Base-by-base conservation (phyloP, 2,888 invertebrate genomes). In the Watsonalla binaria region DNA sequence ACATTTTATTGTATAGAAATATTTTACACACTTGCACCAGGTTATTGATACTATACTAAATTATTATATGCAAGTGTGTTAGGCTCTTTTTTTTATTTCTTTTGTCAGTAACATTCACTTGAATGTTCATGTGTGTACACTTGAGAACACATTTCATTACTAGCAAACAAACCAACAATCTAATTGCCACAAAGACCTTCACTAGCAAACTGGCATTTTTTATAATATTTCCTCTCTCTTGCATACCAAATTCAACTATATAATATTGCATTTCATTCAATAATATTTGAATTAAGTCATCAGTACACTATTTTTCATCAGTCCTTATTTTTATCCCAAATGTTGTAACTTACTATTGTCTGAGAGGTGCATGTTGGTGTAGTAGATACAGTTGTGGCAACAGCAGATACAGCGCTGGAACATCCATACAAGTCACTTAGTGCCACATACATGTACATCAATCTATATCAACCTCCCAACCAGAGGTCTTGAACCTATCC, bases 301-400 rank as follows among this genome's bases (percentile, higher is more conserved):
- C 37, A 37, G n/a, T 11, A 47, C 6, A 14, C 1, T 48, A 48
- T 24, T 24, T n/a, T n/a, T n/a, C n/a, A n/a, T n/a, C n/a, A n/a
- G 24, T 24, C 24, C 24, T 2, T 24, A 24, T 13, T 35, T 13
- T 5, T 35, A 37, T 24, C 11, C 34, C 13, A 4, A 37, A 8
- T 6, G 1, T 50, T 50, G 53, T 49, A 54, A 82, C 89, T 87
- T 75, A 91, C 91, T 77, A 77, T 80, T 72, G 84, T 84, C 76
- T 90, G 91, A 65, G 86, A 82, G 60, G 84, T 82, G 76, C 91
- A 91, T 91, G 86, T 84, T 85, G 86, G 78, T 68, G 88, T 80
- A 67, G 84, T 82, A 76, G 88, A 78, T 68, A 86, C 83, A 78
- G 86, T 77, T 70, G 87, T 82, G 73, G 84, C 75, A 70, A 83